Conservation (phyloP, 2,113 vertebrate genomes). For the Nothobranchius kuhntae region DNA sequence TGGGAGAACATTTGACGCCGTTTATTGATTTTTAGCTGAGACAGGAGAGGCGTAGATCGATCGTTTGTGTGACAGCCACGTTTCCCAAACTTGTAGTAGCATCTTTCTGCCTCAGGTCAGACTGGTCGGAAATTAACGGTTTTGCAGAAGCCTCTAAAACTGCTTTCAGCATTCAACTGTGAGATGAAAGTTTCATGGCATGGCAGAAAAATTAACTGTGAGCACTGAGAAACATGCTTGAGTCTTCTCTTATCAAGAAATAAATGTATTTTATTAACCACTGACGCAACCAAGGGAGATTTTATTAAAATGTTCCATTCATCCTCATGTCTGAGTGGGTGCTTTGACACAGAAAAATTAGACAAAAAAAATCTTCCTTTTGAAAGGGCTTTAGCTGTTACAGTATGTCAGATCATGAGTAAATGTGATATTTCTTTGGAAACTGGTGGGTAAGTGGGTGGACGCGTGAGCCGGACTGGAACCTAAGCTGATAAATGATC, state of each 20-base stretch:
- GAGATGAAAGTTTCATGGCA: slow-evolving; percentile 13
- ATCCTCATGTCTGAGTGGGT: slow-evolving; percentile 9
- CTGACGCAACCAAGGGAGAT: not conserved
- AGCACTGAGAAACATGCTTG: slow-evolving; percentile 2
- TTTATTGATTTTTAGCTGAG: slow-evolving; percentile 59
- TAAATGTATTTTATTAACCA: slow-evolving; percentile 30
- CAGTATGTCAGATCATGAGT: slow-evolving; percentile 31
- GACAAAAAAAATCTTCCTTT: slow-evolving; percentile 35
- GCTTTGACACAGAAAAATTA: slow-evolving; percentile 28
- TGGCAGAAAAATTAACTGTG: slow-evolving; percentile 5
- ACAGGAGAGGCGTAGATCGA: slow-evolving; percentile 39
- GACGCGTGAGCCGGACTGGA: not conserved
- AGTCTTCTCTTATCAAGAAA: slow-evolving; percentile 9
- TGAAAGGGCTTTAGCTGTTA: slow-evolving; percentile 39
- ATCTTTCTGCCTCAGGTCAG: slow-evolving; percentile 35
- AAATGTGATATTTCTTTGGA: slow-evolving; percentile 26
- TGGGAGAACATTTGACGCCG: slow-evolving; percentile 41
- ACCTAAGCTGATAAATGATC: not conserved
- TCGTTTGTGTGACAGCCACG: slow-evolving; percentile 40
- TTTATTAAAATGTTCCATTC: slow-evolving; percentile 30
- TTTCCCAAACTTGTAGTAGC: slow-evolving; percentile 48
- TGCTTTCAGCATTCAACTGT: slow-evolving; percentile 14
- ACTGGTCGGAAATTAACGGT: slow-evolving; percentile 26
- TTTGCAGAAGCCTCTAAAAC: slow-evolving; percentile 15
- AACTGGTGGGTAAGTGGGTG: slow-evolving; percentile 7